These are phyloP conservation scores for Paramormyrops hopkinsi DNA, from an alignment of 2,797 vertebrate species.

Conservation along the genomic window DNA sequence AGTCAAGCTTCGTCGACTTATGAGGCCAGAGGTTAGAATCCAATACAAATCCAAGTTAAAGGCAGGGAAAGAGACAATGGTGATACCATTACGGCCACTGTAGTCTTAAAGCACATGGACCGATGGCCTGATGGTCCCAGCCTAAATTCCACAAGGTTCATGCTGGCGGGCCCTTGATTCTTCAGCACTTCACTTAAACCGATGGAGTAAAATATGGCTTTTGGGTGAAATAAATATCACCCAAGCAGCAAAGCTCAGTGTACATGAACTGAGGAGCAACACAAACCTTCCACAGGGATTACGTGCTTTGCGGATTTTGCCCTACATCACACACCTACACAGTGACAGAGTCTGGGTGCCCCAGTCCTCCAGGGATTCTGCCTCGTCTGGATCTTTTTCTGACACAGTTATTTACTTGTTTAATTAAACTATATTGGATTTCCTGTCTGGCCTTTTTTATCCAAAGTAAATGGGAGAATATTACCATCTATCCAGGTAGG, in stretches of 20 bases:
- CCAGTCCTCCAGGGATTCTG: background rate
- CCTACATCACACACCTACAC: background rate
- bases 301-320: background rate
- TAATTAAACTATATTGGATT: background rate
- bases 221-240: background rate
- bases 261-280: background rate
- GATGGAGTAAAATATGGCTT: background rate
- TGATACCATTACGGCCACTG: background rate
- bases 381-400: background rate
- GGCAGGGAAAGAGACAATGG: background rate
- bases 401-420: slow-evolving; percentile 1
- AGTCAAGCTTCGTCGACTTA: background rate
- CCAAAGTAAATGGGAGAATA: background rate
- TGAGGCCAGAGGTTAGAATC: background rate
- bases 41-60: background rate
- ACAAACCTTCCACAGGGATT: background rate
- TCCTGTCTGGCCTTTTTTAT: background rate
- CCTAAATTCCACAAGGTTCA: background rate
- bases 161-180: background rate
- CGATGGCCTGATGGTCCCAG: background rate
- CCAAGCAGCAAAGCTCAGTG: background rate
- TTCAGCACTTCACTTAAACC: background rate
- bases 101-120: background rate
- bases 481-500: background rate
- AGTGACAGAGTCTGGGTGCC: background rate